These are phyloP conservation scores for Eupsilia transversa DNA, from an alignment of 2,888 invertebrate species.

Conservation along the genomic window DNA sequence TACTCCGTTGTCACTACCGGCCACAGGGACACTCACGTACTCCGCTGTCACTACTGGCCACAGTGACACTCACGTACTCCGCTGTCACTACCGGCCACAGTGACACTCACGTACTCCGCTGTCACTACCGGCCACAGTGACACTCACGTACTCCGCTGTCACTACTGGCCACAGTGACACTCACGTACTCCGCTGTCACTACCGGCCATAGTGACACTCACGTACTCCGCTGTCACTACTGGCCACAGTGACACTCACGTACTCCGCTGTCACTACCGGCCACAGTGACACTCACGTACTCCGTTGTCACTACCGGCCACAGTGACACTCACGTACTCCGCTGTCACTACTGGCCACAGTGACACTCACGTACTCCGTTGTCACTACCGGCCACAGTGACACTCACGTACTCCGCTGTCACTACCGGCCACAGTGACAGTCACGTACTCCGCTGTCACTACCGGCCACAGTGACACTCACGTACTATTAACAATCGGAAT, in stretches of 20 bases:
- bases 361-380: constrained; percentile 14
- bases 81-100: no score
- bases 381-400: no score
- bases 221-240: not conserved
- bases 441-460: no score
- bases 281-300: no score
- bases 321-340: constrained; percentile 21
- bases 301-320: not conserved
- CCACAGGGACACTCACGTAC: not conserved
- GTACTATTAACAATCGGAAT: not conserved
- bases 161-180: constrained; percentile 3
- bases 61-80: not conserved
- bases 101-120: not conserved
- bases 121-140: constrained; percentile 2
- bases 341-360: no score
- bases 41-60: no score
- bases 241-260: no score
- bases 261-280: not conserved
- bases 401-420: constrained; percentile 8
- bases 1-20: no score
- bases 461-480: constrained; percentile 3
- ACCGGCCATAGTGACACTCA: no score
- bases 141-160: not conserved
- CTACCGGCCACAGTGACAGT: no score
- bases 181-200: constrained; percentile 5